Evolutionary conservation across 2,888 invertebrate genomes (phyloP), one percentile per base, ranked within the genome.

Genomic region (Trachelus iudaicus): DNA sequence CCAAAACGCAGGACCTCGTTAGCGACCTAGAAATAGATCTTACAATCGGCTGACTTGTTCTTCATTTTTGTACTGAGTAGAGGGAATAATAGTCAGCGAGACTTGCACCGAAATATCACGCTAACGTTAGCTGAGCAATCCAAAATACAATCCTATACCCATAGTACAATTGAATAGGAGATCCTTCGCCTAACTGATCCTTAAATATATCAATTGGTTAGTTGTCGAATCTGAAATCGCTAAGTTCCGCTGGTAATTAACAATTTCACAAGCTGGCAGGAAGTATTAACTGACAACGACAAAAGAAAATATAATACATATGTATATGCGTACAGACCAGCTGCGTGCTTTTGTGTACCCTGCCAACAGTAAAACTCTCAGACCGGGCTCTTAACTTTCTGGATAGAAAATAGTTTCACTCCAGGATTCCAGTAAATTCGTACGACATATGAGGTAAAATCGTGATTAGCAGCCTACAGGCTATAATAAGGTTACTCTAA

Each of bases 401-500:
- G 56, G 23, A 56, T 15, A 23, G 56, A 56, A 56, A 56, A 56
- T 56, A 56, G 23, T 56, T 23, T 56, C 56, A 2, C 23, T 2
- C 56, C 56, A 56, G 2, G 23, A 56, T 56, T 56, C 23, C 56
- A 56, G 56, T 56, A 9, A 56, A 56, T 23, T 56, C 56, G 6
- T 56, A 56, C 23, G 56, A 56, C 56, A 56, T 56, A 31, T 71
- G 71, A 71, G 71, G 71, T 71, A 71, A 71, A 34, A 71, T 71
- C 33, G 71, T 71, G 31, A 71, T 34, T 71, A 71, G 71, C 31
- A 12, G 31, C 71, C 71, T 71, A 71, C 9, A 31, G 71, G 15
- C 56, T 56, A 56, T 56, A 56, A 56, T 56, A 56, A 23, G 56
- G 9, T 56, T 56, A 56, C 23, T 71, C 15, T 71, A 71, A 33